Evolutionary conservation across 2,797 vertebrate genomes (phyloP).

Genomic region (Channallabes apus): DNA sequence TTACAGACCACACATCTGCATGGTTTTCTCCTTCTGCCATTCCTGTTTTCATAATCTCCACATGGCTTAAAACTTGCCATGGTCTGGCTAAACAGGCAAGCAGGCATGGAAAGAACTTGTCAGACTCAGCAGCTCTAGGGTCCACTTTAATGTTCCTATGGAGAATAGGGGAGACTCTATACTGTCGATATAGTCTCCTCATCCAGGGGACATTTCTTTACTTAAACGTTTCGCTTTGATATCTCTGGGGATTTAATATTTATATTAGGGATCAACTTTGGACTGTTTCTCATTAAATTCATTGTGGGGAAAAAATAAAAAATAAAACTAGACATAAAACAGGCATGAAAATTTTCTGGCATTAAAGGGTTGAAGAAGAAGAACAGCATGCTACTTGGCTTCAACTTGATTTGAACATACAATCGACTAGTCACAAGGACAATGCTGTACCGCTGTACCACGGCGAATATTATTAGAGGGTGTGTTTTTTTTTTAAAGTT

Average conservation of each 20-base stretch:
- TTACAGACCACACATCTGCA: conserved; percentile 40
- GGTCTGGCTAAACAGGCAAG: conserved; percentile 5
- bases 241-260: neutral
- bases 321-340: neutral
- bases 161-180: neutral
- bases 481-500: neutral
- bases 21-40: neutral
- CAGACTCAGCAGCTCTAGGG: conserved; percentile 11
- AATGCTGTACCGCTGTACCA: neutral
- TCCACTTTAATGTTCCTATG: conserved; percentile 22
- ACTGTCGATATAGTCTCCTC: conserved; percentile 24
- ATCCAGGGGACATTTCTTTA: neutral
- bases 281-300: neutral
- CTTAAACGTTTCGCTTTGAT: neutral
- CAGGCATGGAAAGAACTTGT: conserved; percentile 37
- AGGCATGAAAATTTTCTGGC: neutral
- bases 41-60: conserved; percentile 35
- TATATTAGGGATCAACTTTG: neutral
- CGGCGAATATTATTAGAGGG: neutral
- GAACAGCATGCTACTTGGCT: neutral
- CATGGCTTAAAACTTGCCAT: neutral
- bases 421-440: neutral
- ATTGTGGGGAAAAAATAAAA: neutral
- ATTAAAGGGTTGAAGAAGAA: neutral
- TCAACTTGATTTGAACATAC: neutral